phyloP scores from a whole-genome alignment of 2,888 invertebrate species.

The Callyntrura sp. region DNA sequence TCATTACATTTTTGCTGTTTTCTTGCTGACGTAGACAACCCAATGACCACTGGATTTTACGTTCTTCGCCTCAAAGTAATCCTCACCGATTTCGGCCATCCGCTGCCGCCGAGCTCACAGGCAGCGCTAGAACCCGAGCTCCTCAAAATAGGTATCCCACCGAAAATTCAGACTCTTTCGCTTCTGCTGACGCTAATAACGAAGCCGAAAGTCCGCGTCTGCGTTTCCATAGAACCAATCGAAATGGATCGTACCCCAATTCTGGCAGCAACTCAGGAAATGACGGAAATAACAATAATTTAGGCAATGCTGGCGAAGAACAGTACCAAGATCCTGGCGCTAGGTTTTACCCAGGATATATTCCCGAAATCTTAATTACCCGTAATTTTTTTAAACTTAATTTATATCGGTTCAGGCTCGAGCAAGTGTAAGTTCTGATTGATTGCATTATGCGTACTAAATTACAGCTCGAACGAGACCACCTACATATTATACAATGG shows the following conservation, averaged over 20 bases:
- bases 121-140: slow-evolving; percentile 80
- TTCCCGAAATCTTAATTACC: slow-evolving; percentile 83
- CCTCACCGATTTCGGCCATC: slow-evolving; percentile 45
- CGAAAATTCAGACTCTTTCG: slow-evolving; percentile 35
- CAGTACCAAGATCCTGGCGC: slow-evolving; percentile 75
- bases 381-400: slow-evolving; percentile 76
- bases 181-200: slow-evolving; percentile 21
- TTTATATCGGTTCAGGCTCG: slow-evolving; percentile 1
- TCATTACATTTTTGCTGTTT: neutral
- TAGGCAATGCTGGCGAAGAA: slow-evolving; percentile 57
- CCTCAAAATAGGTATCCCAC: slow-evolving; percentile 56
- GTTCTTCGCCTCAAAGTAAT: slow-evolving; percentile 25
- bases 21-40: slow-evolving; percentile 47
- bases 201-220: slow-evolving; percentile 24
- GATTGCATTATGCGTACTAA: no score
- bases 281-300: slow-evolving; percentile 58
- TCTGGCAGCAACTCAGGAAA: slow-evolving; percentile 5
- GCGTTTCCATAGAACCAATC: neutral
- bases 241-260: neutral
- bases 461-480: slow-evolving; percentile 81
- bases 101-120: slow-evolving; percentile 58
- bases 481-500: slow-evolving; percentile 83
- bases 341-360: slow-evolving; percentile 83
- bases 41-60: slow-evolving; percentile 57
- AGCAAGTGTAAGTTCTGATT: neutral